phyloP scores from a whole-genome alignment of 2,888 invertebrate species.

The Silvanus unidentatus region DNA sequence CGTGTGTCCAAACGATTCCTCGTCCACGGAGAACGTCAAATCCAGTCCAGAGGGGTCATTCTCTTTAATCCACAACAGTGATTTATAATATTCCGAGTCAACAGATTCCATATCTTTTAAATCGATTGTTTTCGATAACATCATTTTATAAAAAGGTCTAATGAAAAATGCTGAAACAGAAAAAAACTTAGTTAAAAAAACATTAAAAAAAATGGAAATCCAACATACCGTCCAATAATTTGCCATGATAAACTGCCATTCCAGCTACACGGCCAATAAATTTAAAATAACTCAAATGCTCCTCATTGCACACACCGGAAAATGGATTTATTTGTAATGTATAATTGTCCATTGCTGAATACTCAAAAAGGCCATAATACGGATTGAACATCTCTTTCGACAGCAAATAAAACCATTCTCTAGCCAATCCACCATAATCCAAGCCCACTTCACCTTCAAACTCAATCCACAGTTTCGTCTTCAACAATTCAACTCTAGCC shows the following conservation, averaged over 20 bases:
- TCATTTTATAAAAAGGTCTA: slow-evolving; percentile 99
- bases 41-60: slow-evolving; percentile 94
- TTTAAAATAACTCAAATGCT: slow-evolving; percentile 96
- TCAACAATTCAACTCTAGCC: slow-evolving; percentile 83
- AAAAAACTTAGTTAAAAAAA: slow-evolving; percentile 3
- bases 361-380: slow-evolving; percentile 98
- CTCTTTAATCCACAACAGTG: slow-evolving; percentile 91
- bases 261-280: slow-evolving; percentile 97
- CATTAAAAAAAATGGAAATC: neutral
- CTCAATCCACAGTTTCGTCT: slow-evolving; percentile 98
- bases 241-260: slow-evolving; percentile 99
- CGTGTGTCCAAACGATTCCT: slow-evolving; percentile 94
- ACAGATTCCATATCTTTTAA: slow-evolving; percentile 98
- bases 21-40: slow-evolving; percentile 92
- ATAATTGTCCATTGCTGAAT: slow-evolving; percentile 99
- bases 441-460: slow-evolving; percentile 95
- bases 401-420: slow-evolving; percentile 98
- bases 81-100: slow-evolving; percentile 98
- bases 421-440: slow-evolving; percentile 93
- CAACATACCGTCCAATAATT: slow-evolving; percentile 80
- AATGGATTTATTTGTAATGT: slow-evolving; percentile 98
- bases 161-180: slow-evolving; percentile 86
- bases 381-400: slow-evolving; percentile 99
- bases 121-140: slow-evolving; percentile 90
- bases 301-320: slow-evolving; percentile 96